Percentiles rank a stretch among this genome's conserved stretches.
Conservation (phyloP, 2,113 vertebrate species). For the Bubalus kerabau region DNA sequence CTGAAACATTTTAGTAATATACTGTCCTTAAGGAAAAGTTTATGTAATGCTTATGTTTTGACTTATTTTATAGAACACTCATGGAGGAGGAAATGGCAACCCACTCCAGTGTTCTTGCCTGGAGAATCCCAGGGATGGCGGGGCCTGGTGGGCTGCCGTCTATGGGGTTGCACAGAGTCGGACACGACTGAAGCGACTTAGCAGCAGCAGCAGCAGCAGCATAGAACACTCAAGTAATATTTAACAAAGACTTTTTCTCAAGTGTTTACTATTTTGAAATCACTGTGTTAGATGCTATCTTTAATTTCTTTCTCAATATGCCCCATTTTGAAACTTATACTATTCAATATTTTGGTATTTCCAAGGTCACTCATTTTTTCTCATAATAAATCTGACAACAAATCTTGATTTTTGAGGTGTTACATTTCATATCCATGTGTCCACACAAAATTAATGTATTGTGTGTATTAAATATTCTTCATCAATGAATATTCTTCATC, state of each 20-base stretch:
- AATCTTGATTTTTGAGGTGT: background rate
- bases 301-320: background rate
- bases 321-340: background rate
- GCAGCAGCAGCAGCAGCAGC: no score
- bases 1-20: background rate
- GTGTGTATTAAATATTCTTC: background rate
- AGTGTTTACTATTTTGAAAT: background rate
- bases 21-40: background rate
- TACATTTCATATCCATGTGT: background rate
- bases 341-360: background rate
- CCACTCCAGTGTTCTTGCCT: no score
- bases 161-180: no score
- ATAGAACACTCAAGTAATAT: background rate
- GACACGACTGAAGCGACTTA: no score
- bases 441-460: background rate
- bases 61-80: background rate
- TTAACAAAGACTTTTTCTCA: background rate
- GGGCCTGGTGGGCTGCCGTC: no score
- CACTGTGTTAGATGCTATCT: background rate
- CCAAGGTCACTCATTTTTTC: background rate
- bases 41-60: background rate
- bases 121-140: no score
- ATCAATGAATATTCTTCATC: background rate
- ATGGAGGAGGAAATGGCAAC: background rate
- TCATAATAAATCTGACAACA: background rate